Evolutionary conservation across 2,797 vertebrate genomes (phyloP), one percentile per base, ranked within the genome.

Genomic region (Cirrhinus molitorella): DNA sequence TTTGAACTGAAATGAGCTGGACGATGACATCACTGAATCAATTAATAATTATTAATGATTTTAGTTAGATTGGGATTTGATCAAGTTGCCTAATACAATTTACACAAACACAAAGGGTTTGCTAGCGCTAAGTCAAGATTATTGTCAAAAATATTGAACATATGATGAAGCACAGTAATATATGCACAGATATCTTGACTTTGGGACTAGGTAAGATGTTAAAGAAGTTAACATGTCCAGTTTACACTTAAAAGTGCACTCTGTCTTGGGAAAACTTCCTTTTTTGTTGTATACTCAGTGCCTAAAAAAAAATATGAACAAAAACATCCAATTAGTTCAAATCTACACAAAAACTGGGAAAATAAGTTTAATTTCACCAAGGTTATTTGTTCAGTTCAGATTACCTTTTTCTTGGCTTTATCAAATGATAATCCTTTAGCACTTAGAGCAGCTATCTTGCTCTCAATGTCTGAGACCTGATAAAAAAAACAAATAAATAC

Each of bases 391-490:
- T 67, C 1, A n/a, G 2, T 74, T 88, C 3, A 19, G 2, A 77
- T 89, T 40, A 94, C 95, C 94, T 96, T 97, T 90, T 94, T 97
- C 93, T 91, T 97, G 0, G 91, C 85, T 49, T 93, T 96, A 17
- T 94, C 93, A 1, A 94, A 92, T 0, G 92, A 93, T 83, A 96
- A 92, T 28, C 96, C 96, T 0, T 92, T 94, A 0, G 95, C 93
- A 0, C 90, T 96, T 70, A 99, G 92, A 55, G 96, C 96, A 0
- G 96, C 96, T 0, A 99, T 96, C 83, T 96, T 96, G 87, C 91
- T 94, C 88, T 99, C 96, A 0, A 99, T 98, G 51, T 98, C 96
- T 0, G 97, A 99, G 0, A 99, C 95, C 98, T 99, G 87, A 65
- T 72, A 65, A 74, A 23, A 57, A 17, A 31, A 49, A n/a, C 10